A percentile compares a stretch with the other conserved stretches of the same genome.
These are phyloP conservation scores for Callipepla squamata DNA, from an alignment of 2,113 vertebrate genomes.

Conservation along the genomic window DNA sequence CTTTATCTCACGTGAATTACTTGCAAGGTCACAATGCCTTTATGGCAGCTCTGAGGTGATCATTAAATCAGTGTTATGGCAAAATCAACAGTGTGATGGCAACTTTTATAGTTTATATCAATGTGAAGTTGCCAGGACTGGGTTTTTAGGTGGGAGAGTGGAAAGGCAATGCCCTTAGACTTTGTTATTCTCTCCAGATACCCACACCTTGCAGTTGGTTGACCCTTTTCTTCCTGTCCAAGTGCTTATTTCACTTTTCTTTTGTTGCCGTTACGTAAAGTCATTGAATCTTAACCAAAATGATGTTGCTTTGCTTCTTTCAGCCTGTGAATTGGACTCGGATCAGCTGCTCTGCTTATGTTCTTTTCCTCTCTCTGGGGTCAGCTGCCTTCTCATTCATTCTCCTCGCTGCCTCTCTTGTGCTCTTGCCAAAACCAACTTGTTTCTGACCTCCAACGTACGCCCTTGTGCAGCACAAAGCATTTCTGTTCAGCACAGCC, in stretches of 20 bases:
- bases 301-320: not conserved
- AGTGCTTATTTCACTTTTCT: not conserved
- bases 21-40: rapidly evolving
- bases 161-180: not conserved
- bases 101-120: not conserved
- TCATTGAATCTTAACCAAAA: not conserved
- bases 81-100: not conserved
- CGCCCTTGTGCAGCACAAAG: slow-evolving; percentile 25
- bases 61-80: not conserved
- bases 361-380: not conserved
- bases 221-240: not conserved
- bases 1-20: rapidly evolving
- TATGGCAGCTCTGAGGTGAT: not conserved
- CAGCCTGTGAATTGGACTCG: not conserved
- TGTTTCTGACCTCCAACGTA: not conserved
- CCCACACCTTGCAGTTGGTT: not conserved
- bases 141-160: not conserved
- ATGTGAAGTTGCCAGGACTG: not conserved
- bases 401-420: not conserved
- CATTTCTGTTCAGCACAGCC: not conserved
- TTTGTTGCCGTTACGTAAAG: not conserved
- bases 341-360: rapidly evolving
- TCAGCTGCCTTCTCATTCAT: not conserved
- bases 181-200: not conserved
- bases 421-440: slow-evolving; percentile 31